Conservation (phyloP, 2,113 vertebrate species). For the Triplophysa rosa region DNA sequence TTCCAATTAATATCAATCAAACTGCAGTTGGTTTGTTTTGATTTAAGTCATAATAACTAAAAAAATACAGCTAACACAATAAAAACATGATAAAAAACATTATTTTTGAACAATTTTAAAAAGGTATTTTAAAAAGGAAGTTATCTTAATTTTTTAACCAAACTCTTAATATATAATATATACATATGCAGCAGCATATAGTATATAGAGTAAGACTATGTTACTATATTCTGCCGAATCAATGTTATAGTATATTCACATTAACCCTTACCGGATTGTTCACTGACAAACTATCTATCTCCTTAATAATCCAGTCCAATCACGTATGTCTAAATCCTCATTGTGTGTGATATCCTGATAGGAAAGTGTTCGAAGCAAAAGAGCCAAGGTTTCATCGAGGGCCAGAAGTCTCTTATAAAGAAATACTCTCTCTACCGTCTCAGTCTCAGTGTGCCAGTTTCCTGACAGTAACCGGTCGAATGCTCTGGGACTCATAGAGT, state of each 20-base stretch:
- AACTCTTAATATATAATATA: too few species aligned
- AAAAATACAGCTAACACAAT: too few species aligned
- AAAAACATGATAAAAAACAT: too few species aligned
- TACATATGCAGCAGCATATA: too few species aligned
- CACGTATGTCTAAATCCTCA: constrained; percentile 25
- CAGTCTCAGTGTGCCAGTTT: neutral
- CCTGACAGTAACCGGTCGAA: constrained; percentile 19
- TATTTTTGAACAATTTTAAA: too few species aligned
- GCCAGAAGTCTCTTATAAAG: neutral
- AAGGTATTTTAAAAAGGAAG: too few species aligned
- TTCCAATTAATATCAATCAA: too few species aligned
- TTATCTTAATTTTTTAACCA: too few species aligned
- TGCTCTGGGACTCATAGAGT: constrained; percentile 23
- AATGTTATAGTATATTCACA: neutral
- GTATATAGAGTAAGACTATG: too few species aligned
- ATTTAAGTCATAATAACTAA: too few species aligned
- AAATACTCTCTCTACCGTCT: neutral
- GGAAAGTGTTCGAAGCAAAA: constrained; percentile 14
- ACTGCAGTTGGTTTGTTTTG: too few species aligned
- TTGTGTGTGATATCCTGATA: neutral
- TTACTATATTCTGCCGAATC: too few species aligned
- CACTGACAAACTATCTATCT: constrained; percentile 3
- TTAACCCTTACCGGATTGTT: constrained; percentile 35
- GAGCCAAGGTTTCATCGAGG: neutral
- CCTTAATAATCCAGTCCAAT: neutral